These are phyloP conservation scores for Morone saxatilis DNA, from an alignment of 2,113 vertebrate genomes.

Conservation along the genomic window DNA sequence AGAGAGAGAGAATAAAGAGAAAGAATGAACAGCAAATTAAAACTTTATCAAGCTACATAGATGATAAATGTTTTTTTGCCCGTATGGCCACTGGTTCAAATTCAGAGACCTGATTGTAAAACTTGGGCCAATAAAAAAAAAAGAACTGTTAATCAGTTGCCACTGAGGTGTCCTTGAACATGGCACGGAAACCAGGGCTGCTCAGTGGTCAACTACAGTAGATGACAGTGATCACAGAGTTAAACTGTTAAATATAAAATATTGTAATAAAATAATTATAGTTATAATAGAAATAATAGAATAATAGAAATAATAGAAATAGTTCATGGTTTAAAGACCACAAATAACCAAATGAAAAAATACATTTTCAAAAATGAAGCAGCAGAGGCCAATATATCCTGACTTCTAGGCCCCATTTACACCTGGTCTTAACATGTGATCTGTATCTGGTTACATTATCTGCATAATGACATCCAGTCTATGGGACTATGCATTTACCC, in stretches of 20 bases:
- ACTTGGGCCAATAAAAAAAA: background rate
- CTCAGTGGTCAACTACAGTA: background rate
- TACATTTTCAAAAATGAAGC: too few relatives aligned
- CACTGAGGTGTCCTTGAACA: constrained; percentile 18
- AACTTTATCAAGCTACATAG: background rate
- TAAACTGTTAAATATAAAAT: background rate
- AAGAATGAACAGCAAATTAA: background rate
- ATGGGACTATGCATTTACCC: too few relatives aligned
- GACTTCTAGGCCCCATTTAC: too few relatives aligned
- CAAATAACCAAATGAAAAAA: background rate
- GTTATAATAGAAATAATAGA: too few relatives aligned
- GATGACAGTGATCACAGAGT: background rate
- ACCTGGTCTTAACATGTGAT: too few relatives aligned
- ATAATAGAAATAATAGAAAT: too few relatives aligned
- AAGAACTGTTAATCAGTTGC: constrained; percentile 24
- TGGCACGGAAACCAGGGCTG: background rate
- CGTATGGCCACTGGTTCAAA: constrained; percentile 17
- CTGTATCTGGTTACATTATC: too few relatives aligned
- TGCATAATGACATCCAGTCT: too few relatives aligned
- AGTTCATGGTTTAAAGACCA: background rate
- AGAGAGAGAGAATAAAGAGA: background rate
- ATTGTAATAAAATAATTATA: too few relatives aligned
- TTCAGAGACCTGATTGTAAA: constrained; percentile 10
- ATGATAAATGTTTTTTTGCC: constrained; percentile 8
- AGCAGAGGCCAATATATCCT: too few relatives aligned